Base-by-base conservation (phyloP, 1,140 invertebrate genomes). In the Conus ventricosus region DNA sequence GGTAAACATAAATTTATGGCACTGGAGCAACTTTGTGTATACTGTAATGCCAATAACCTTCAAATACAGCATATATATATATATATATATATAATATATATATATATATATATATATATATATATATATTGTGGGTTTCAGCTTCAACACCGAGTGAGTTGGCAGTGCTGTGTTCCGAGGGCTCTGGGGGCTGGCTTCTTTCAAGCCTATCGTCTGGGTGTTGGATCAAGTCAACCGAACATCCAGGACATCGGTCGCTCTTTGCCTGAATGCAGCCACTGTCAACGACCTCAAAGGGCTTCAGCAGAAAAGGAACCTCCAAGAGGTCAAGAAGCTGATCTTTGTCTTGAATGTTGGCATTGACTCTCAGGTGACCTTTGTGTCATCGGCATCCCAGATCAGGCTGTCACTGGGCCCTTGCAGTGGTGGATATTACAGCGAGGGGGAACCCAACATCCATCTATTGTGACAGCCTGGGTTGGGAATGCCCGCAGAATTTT, bases 261-360 rank as follows among this genome's bases (percentile, higher is more conserved):
- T 60, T 60, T 60, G 57, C 57, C 75, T 76, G 75, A 76, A 76
- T 5, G 3, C 75, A 25, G 75, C 75, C 75, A 76, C 75, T n/a
- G 23, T 76, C 75, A 76, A 76, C 75, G 75, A 76, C 75, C 75
- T 76, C 27, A n/a, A 27, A 76, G 75, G 75, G 75, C 75, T 76
- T n/a, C 75, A 76, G 27, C 75, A 27, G 23, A n/a, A 76, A 27
- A n/a, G 75, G 75, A 76, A 76, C 5, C 71, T 76, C 23, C 3
- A 5, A 0, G 75, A 76, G 3, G 75, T 76, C 0, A 76, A n/a
- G 6, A n/a, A 27, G 5, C 3, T 76, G 3, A 27, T 76, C 23
- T 76, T 76, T 4, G 5, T 76, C 75, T 25, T 76, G 75, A 76
- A 76, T 76, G 75, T 76, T 5, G 75, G 75, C 75, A 76, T 3